These are phyloP conservation scores for Procambarus clarkii DNA, from an alignment of 1,140 invertebrate genomes.

Conservation along the genomic window DNA sequence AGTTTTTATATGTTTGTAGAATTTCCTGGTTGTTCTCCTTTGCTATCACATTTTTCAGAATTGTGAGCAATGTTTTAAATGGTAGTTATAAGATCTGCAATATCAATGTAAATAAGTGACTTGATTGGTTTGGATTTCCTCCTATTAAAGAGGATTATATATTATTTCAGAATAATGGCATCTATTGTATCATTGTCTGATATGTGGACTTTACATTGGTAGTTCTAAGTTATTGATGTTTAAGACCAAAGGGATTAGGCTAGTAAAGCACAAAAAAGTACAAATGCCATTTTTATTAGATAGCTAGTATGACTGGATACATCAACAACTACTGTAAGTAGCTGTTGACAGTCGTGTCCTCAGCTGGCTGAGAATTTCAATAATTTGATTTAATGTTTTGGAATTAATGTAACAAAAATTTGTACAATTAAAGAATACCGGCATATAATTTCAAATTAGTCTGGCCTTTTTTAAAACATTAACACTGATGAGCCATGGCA, in stretches of 20 bases:
- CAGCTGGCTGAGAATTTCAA: conserved; percentile 2
- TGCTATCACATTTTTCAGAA: neutral
- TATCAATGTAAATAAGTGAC: conserved; percentile 8
- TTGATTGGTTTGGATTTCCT: neutral
- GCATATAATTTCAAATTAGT: too few species aligned
- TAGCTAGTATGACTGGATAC: conserved; percentile 11
- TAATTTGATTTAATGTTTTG: too few species aligned
- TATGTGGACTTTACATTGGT: conserved; percentile 7
- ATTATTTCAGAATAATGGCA: neutral
- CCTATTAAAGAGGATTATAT: neutral
- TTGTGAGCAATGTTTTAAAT: neutral
- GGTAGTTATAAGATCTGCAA: neutral
- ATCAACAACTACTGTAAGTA: neutral
- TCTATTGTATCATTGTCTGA: neutral
- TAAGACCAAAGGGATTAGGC: conserved; percentile 40
- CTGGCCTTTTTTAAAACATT: too few species aligned
- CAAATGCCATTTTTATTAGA: conserved; percentile 15
- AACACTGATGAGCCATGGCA: neutral
- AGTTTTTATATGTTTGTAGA: neutral
- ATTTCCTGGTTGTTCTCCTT: neutral
- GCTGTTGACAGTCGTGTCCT: neutral
- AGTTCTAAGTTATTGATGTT: neutral
- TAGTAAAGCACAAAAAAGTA: conserved; percentile 46
- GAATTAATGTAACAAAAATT: too few species aligned
- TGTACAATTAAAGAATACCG: too few species aligned